Conservation (phyloP, 2,113 vertebrate species). For the Semnornis frantzii region DNA sequence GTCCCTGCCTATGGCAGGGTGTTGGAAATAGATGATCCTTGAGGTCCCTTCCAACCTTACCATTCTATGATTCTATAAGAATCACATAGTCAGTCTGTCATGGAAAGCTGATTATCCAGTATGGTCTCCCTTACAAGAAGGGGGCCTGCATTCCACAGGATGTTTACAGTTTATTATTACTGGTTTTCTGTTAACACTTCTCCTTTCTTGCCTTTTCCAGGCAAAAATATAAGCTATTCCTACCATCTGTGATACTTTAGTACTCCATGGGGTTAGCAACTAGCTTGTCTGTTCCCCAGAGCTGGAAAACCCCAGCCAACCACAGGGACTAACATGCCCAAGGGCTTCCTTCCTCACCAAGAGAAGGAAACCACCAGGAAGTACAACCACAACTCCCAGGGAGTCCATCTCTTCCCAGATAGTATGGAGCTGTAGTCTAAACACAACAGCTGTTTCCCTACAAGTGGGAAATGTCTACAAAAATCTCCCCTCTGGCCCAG, state of each 20-base stretch:
- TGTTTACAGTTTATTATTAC: not conserved
- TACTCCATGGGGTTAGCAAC: not conserved
- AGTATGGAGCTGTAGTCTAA: not conserved
- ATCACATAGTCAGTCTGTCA: not conserved
- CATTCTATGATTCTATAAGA: not conserved
- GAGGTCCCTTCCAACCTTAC: too few species aligned
- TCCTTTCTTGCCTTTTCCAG: not conserved
- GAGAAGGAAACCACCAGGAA: not conserved
- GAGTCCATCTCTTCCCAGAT: not conserved
- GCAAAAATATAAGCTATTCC: not conserved
- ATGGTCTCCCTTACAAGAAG: not conserved
- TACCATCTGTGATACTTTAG: not conserved
- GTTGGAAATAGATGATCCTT: too few species aligned
- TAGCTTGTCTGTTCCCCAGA: fast-evolving
- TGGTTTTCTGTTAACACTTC: not conserved
- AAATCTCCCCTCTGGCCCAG: not conserved
- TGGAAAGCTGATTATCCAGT: not conserved
- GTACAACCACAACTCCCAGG: not conserved
- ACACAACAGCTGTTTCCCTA: not conserved
- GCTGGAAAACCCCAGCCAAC: not conserved
- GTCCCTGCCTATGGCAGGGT: too few species aligned
- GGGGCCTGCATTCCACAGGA: not conserved
- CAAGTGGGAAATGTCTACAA: not conserved
- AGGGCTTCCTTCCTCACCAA: not conserved
- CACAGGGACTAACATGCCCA: fast-evolving